Conservation (phyloP, 2,113 vertebrate genomes). For the Nibea albiflora region DNA sequence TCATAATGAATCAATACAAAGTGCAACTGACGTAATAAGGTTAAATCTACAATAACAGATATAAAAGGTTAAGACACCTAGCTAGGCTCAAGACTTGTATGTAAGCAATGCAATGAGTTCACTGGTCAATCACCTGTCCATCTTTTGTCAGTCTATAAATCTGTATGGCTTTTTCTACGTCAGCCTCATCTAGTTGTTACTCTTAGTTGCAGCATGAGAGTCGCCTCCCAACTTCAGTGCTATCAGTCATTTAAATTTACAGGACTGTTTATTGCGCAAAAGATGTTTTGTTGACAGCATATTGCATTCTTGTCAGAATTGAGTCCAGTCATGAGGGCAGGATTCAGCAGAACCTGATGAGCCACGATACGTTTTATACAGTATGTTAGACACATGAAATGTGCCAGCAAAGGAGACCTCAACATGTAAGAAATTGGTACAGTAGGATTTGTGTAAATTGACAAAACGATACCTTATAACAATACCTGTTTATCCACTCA, state of each 20-base stretch:
- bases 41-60: background rate
- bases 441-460: background rate
- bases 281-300: background rate
- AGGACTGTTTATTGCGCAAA: background rate
- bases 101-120: background rate
- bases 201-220: background rate
- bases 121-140: too few relatives aligned
- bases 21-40: too few relatives aligned
- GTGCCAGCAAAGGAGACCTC: background rate
- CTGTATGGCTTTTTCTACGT: background rate
- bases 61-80: background rate
- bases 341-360: background rate
- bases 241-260: background rate
- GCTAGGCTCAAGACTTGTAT: background rate
- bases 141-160: background rate
- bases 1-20: too few relatives aligned
- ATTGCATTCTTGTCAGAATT: background rate
- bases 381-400: background rate
- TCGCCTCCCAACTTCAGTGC: background rate
- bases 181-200: background rate
- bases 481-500: constrained; percentile 59
- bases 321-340: too few relatives aligned
- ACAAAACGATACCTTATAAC: background rate
- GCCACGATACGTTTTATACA: background rate
- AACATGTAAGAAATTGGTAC: background rate